phyloP scores from a whole-genome alignment of 2,113 vertebrate genomes.

The Alosa alosa region DNA sequence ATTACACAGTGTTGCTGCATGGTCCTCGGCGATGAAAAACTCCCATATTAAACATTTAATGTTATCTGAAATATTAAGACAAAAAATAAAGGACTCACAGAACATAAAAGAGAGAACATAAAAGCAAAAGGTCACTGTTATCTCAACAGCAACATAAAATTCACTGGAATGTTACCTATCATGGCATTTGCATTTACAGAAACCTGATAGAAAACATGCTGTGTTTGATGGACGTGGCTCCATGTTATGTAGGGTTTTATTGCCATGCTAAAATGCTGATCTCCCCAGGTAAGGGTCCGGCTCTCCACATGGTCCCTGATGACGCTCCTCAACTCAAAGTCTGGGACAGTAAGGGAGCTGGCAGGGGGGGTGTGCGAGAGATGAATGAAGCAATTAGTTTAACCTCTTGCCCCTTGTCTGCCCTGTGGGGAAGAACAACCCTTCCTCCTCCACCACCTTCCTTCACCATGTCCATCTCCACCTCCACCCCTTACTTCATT shows the following conservation, averaged over 20 bases:
- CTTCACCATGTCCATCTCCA: not conserved
- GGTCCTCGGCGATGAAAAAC: not conserved
- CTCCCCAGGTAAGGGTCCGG: not conserved
- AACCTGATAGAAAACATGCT: not conserved
- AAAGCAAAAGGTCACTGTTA: not conserved
- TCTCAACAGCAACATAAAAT: not conserved
- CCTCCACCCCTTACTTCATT: not conserved
- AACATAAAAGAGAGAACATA: not conserved
- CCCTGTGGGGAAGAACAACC: not conserved
- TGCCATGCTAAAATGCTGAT: not conserved
- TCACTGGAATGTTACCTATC: conserved; percentile 6
- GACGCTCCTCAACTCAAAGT: not conserved
- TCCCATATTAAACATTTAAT: not conserved
- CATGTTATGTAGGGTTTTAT: not conserved
- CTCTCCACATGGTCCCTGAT: not conserved
- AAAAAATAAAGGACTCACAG: not conserved
- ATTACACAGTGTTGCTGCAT: not conserved
- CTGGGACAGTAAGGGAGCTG: not conserved
- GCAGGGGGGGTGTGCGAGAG: not conserved
- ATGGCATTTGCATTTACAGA: not conserved
- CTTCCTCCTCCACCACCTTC: not conserved
- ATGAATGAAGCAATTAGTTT: conserved; percentile 23
- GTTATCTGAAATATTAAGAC: not conserved
- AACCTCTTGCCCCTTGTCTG: conserved; percentile 32
- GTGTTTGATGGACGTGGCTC: conserved; percentile 1